phyloP scores from a whole-genome alignment of 2,888 invertebrate species.

The Meandrusa payeni region DNA sequence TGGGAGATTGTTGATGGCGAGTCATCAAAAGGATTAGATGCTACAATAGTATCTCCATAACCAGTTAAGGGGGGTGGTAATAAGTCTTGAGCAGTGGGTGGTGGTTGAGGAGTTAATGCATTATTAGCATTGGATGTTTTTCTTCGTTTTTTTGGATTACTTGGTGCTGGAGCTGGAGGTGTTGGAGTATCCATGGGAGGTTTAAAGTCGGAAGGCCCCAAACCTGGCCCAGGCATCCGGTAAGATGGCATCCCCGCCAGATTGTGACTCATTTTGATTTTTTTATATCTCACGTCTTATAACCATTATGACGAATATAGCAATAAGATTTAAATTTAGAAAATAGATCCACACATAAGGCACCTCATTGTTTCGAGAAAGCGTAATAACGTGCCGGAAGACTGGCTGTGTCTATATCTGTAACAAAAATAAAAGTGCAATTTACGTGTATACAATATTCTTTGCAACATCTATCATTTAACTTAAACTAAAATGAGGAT shows the following conservation, averaged over 20 bases:
- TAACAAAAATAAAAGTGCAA: slow-evolving; percentile 55
- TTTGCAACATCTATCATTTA: slow-evolving; percentile 14
- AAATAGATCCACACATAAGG: slow-evolving; percentile 54
- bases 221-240: slow-evolving; percentile 86
- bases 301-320: slow-evolving; percentile 55
- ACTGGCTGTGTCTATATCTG: slow-evolving; percentile 73
- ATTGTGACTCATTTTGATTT: slow-evolving; percentile 87
- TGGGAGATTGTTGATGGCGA: slow-evolving; percentile 85
- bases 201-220: slow-evolving; percentile 87
- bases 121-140: slow-evolving; percentile 88
- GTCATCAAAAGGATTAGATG: slow-evolving; percentile 97
- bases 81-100: slow-evolving; percentile 88
- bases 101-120: slow-evolving; percentile 83
- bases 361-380: slow-evolving; percentile 68
- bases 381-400: slow-evolving; percentile 64
- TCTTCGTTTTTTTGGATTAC: slow-evolving; percentile 93
- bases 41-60: slow-evolving; percentile 96
- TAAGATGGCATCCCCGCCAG: slow-evolving; percentile 90
- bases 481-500: slow-evolving; percentile 9
- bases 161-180: slow-evolving; percentile 87
- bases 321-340: slow-evolving; percentile 42
- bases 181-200: slow-evolving; percentile 85
- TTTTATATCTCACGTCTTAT: slow-evolving; percentile 60
- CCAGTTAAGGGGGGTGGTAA: slow-evolving; percentile 93
- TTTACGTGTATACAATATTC: slow-evolving; percentile 13